Percentiles rank a stretch among this genome's conserved stretches.
Conservation (phyloP, 1,140 invertebrate species). For the Scaptomyza montana region DNA sequence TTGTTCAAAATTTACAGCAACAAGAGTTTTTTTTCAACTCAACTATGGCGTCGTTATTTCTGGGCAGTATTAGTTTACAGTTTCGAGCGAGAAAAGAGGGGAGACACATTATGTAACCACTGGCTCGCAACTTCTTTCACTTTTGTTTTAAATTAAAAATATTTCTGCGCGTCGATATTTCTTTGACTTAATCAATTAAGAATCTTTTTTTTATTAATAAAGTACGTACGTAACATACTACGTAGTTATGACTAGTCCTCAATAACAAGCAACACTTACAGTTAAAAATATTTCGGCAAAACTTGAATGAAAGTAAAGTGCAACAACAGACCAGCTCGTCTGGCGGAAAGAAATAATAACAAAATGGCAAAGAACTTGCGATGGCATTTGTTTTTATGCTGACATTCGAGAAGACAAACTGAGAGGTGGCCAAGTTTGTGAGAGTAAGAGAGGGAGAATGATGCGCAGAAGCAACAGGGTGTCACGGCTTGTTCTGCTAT, state of each 20-base stretch:
- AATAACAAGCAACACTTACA: constrained; percentile 1
- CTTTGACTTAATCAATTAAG: not conserved
- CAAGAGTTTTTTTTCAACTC: no score
- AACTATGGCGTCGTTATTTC: no score
- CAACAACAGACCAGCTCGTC: constrained; percentile 8
- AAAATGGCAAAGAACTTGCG: constrained; percentile 13
- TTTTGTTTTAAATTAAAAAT: no score
- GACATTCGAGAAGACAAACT: constrained; percentile 9
- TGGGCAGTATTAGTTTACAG: no score
- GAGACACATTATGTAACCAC: no score
- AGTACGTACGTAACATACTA: not conserved
- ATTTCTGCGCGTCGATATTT: no score
- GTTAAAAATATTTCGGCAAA: constrained; percentile 12
- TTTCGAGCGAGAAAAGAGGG: no score
- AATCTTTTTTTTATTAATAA: not conserved
- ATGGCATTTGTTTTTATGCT: constrained; percentile 34
- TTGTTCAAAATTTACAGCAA: no score
- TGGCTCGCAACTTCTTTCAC: no score
- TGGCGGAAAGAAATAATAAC: constrained; percentile 23
- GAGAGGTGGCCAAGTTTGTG: constrained; percentile 2
- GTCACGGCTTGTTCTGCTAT: constrained; percentile 19
- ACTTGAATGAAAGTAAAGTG: constrained; percentile 35
- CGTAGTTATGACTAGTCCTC: not conserved
- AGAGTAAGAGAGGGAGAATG: constrained; percentile 4
- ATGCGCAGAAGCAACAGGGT: constrained; percentile 54